phyloP scores from a whole-genome alignment of 1,140 invertebrate genomes.

The Pygmarrhopalites habei region DNA sequence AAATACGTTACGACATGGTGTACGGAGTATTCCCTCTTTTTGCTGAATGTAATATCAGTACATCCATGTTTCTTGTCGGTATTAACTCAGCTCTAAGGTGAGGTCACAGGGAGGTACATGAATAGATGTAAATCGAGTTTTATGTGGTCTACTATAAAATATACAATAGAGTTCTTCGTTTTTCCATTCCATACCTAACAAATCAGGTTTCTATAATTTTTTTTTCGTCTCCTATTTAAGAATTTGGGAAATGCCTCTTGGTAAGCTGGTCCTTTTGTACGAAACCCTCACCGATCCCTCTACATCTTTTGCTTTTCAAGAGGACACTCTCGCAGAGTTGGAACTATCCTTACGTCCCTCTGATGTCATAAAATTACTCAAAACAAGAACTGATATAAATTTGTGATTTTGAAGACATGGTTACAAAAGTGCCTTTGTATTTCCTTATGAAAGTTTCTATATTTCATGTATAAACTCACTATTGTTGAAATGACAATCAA shows the following conservation, averaged over 20 bases:
- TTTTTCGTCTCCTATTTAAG: too few species aligned
- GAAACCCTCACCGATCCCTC: constrained; percentile 17
- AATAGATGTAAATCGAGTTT: too few species aligned
- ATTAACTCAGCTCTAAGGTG: constrained; percentile 17
- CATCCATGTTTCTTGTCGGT: constrained; percentile 21
- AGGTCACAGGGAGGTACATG: too few species aligned
- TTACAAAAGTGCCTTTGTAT: not conserved
- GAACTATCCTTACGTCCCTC: constrained; percentile 16
- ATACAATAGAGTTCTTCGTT: too few species aligned
- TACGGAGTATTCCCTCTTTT: constrained; percentile 29
- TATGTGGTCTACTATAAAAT: too few species aligned
- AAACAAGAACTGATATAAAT: constrained; percentile 22
- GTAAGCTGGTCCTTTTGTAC: constrained; percentile 19
- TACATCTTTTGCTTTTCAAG: constrained; percentile 9
- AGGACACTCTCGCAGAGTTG: constrained; percentile 18
- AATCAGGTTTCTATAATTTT: too few species aligned
- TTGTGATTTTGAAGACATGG: not conserved
- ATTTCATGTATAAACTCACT: not conserved
- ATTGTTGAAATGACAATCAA: not conserved
- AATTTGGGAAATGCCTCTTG: constrained; percentile 25
- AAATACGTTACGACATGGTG: constrained; percentile 23
- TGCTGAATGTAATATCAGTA: constrained; percentile 9
- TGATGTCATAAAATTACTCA: constrained; percentile 21
- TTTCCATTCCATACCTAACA: too few species aligned
- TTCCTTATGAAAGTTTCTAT: not conserved